Conservation (phyloP, 2,113 vertebrate species). For the Trogon melanurus region DNA sequence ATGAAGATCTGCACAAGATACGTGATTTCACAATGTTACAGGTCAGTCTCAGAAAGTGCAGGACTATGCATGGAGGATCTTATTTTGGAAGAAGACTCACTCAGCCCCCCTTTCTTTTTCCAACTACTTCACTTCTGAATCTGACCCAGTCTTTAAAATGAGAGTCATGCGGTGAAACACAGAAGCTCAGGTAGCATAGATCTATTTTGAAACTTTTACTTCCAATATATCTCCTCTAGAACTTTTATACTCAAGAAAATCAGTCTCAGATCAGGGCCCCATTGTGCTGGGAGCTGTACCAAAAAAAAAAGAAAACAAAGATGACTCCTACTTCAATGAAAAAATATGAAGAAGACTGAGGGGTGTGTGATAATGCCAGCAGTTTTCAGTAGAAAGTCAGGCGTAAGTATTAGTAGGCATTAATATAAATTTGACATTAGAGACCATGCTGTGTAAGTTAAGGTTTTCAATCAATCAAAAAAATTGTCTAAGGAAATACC, state of each 20-base stretch:
- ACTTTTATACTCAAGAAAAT: conserved; percentile 15
- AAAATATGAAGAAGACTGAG: background rate
- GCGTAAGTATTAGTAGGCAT: background rate
- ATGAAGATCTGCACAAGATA: background rate
- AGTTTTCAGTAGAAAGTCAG: background rate
- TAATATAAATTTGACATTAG: background rate
- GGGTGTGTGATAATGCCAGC: background rate
- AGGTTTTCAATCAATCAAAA: background rate
- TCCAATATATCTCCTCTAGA: background rate
- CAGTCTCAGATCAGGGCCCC: background rate
- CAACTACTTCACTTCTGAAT: background rate
- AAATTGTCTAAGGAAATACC: background rate
- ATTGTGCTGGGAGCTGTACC: background rate
- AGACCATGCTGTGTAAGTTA: background rate
- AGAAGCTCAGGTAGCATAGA: background rate
- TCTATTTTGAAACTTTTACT: conserved; percentile 48
- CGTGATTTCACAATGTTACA: background rate
- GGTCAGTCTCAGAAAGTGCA: background rate
- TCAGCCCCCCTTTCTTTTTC: background rate
- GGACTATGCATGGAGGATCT: background rate
- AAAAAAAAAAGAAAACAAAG: background rate
- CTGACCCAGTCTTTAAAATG: conserved; percentile 9
- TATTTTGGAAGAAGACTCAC: background rate
- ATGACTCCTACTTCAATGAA: background rate
- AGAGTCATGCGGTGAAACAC: background rate